Conservation (phyloP, 2,113 vertebrate species). For the Chrysemys picta region DNA sequence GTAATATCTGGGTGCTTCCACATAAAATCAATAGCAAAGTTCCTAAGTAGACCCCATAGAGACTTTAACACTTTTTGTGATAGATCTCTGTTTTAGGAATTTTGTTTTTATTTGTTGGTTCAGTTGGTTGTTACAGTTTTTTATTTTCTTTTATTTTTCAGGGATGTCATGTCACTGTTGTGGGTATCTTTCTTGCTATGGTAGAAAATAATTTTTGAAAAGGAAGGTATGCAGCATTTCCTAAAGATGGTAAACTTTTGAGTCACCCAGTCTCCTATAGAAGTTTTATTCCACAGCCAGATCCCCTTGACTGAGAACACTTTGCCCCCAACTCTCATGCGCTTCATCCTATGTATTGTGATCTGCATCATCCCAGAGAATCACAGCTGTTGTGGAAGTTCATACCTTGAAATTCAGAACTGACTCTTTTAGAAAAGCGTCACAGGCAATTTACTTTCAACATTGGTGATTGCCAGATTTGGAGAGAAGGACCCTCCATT, state of each 20-base stretch:
- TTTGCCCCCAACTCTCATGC: background rate
- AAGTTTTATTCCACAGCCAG: background rate
- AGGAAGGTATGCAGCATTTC: background rate
- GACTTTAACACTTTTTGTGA: background rate
- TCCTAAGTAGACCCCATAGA: background rate
- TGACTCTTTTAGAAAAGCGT: background rate
- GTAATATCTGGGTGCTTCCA: background rate
- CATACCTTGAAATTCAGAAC: background rate
- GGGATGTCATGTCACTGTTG: background rate
- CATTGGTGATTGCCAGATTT: background rate
- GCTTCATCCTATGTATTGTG: background rate
- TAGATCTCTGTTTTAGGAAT: background rate
- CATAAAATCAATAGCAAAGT: background rate
- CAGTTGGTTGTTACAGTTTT: background rate
- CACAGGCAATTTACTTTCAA: background rate
- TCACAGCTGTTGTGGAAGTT: background rate
- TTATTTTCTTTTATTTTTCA: background rate
- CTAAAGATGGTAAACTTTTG: background rate
- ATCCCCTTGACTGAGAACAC: background rate
- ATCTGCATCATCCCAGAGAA: background rate
- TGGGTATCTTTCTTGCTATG: background rate
- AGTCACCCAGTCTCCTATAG: background rate
- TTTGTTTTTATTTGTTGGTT: background rate
- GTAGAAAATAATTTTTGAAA: background rate
- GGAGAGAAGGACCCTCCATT: background rate